Conservation (phyloP, 2,113 vertebrate genomes). For the Mesoclemmys tuberculata region DNA sequence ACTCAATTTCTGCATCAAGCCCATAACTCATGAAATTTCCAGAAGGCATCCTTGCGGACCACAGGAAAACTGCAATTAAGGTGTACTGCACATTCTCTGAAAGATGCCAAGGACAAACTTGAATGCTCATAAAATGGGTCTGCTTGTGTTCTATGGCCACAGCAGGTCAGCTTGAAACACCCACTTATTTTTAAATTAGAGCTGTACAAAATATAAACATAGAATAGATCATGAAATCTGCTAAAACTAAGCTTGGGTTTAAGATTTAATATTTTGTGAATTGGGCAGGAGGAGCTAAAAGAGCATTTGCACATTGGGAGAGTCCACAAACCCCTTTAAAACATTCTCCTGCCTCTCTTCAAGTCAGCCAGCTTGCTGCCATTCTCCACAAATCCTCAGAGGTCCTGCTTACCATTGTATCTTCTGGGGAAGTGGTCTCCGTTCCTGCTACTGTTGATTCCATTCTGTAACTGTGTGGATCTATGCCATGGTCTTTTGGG, state of each 20-base stretch:
- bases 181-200: neutral
- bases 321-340: neutral
- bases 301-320: neutral
- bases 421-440: neutral
- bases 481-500: neutral
- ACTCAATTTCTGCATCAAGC: neutral
- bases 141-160: rapidly evolving
- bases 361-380: neutral
- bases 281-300: neutral
- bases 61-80: neutral
- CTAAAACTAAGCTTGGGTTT: neutral
- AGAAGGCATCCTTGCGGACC: neutral
- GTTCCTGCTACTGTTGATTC: neutral
- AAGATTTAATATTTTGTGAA: neutral
- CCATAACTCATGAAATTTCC: neutral
- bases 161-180: neutral
- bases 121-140: rapidly evolving
- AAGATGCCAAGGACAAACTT: neutral
- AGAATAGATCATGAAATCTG: neutral
- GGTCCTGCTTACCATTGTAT: neutral
- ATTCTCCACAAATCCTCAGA: neutral
- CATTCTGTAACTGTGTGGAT: neutral
- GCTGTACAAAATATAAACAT: neutral
- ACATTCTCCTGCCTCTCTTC: neutral
- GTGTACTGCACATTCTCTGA: neutral